phyloP scores from a whole-genome alignment of 2,113 vertebrate species.

The Phrynosoma blainvillii region DNA sequence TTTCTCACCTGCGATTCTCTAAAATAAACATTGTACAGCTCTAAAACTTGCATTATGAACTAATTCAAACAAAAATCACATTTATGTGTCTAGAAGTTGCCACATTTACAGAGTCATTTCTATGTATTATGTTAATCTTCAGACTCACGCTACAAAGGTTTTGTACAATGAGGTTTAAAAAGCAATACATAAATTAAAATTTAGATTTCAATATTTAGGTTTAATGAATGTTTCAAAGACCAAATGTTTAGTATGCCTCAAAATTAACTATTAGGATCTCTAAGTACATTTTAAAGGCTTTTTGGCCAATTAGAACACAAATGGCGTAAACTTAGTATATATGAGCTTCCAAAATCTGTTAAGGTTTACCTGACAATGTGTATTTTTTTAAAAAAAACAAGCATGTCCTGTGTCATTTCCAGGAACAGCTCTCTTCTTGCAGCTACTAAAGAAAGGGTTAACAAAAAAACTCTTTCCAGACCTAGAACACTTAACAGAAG shows the following conservation, averaged over 20 bases:
- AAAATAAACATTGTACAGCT: neutral
- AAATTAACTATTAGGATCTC: neutral
- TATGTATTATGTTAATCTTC: neutral
- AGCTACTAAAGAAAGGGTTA: conserved; percentile 55
- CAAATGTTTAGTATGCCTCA: neutral
- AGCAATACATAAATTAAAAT: neutral
- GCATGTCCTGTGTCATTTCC: neutral
- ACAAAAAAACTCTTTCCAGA: conserved; percentile 36
- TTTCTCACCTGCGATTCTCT: neutral
- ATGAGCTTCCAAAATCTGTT: neutral
- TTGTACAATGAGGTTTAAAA: neutral
- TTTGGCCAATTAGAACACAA: neutral
- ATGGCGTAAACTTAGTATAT: neutral
- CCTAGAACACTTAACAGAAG: conserved; percentile 52
- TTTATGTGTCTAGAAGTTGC: no score
- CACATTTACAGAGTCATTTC: no score
- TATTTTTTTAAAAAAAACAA: neutral
- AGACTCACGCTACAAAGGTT: neutral
- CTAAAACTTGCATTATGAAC: neutral
- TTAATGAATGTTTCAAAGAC: neutral
- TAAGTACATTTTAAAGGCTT: neutral
- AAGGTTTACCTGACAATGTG: neutral
- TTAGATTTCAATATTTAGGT: neutral
- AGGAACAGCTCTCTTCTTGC: neutral
- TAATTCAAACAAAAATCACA: neutral